These are phyloP conservation scores for Aphelenchoides fujianensis DNA, from an alignment of 1,140 invertebrate genomes.

Conservation along the genomic window DNA sequence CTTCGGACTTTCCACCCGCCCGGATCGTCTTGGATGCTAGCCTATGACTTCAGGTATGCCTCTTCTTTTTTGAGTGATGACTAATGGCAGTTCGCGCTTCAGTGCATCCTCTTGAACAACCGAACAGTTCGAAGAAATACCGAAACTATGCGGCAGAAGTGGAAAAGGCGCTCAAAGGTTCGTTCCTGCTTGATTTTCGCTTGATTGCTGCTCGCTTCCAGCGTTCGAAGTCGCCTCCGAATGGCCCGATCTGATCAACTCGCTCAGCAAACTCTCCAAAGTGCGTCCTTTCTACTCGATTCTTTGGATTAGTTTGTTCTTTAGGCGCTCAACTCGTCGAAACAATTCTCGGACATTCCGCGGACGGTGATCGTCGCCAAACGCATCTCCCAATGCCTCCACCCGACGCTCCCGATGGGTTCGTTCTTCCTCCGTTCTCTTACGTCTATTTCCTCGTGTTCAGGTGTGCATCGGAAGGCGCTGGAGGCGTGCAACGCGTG, in stretches of 20 bases:
- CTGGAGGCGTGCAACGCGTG: conserved; percentile 89
- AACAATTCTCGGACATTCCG: conserved; percentile 73
- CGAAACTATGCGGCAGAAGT: conserved; percentile 75
- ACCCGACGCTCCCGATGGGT: conserved; percentile 80
- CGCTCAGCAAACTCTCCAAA: conserved; percentile 85
- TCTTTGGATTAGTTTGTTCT: conserved; percentile 40
- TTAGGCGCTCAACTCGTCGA: conserved; percentile 72
- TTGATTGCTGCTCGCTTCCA: conserved; percentile 53
- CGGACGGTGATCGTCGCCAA: conserved; percentile 85
- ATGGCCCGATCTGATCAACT: conserved; percentile 90
- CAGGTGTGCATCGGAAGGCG: conserved; percentile 82
- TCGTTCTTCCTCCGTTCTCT: conserved; percentile 17
- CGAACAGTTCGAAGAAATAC: conserved; percentile 68
- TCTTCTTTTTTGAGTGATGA: conserved; percentile 7
- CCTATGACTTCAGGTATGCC: conserved; percentile 25
- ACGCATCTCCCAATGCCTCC: conserved; percentile 87
- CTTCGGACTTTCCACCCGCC: neutral
- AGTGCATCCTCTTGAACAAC: conserved; percentile 18
- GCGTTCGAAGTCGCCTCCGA: conserved; percentile 87
- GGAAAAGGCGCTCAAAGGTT: conserved; percentile 78
- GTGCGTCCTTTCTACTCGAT: conserved; percentile 65
- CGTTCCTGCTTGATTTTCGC: neutral
- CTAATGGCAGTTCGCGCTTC: neutral
- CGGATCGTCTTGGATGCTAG: conserved; percentile 9
- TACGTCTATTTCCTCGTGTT: conserved; percentile 1